Percentiles rank a stretch among this genome's conserved stretches.
Conservation (phyloP, 2,888 invertebrate genomes). For the Colostygia pectinataria region DNA sequence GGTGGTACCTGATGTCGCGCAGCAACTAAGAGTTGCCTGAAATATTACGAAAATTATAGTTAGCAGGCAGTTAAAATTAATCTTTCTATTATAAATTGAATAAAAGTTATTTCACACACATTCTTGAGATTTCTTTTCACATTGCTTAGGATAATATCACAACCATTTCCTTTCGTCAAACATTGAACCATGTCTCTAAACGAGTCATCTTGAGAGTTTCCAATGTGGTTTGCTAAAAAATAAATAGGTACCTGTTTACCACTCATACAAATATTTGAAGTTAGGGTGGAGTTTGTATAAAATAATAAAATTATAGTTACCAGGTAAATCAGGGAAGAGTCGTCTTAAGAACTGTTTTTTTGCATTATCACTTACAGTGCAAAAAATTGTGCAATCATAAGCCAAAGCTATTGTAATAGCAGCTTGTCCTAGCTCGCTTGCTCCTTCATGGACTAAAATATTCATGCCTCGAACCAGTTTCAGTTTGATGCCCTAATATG, state of each 20-base stretch:
- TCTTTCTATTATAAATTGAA: not conserved
- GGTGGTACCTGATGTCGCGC: constrained; percentile 24
- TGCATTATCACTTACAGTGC: constrained; percentile 56
- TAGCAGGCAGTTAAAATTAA: not conserved
- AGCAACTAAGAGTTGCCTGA: constrained; percentile 32
- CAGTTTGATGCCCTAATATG: constrained; percentile 37
- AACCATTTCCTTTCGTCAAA: constrained; percentile 51
- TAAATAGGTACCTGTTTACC: not conserved
- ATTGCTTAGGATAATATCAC: constrained; percentile 50
- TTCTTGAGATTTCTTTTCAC: constrained; percentile 48
- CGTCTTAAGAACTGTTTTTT: constrained; percentile 61
- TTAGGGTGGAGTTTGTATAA: too few relatives aligned
- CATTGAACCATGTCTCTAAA: constrained; percentile 54
- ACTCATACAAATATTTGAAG: not conserved
- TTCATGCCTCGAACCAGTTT: constrained; percentile 27
- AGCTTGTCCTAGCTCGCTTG: constrained; percentile 67
- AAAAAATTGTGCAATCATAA: constrained; percentile 53
- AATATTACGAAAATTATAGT: not conserved
- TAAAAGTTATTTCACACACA: constrained; percentile 38
- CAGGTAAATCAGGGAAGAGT: constrained; percentile 57
- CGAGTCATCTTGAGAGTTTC: constrained; percentile 52
- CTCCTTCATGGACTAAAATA: constrained; percentile 42
- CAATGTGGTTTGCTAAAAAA: constrained; percentile 57
- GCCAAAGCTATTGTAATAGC: constrained; percentile 55
- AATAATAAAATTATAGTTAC: constrained; percentile 36